Evolutionary conservation across 2,113 vertebrate species (phyloP).

Genomic region (Drymodes brunneopygia): DNA sequence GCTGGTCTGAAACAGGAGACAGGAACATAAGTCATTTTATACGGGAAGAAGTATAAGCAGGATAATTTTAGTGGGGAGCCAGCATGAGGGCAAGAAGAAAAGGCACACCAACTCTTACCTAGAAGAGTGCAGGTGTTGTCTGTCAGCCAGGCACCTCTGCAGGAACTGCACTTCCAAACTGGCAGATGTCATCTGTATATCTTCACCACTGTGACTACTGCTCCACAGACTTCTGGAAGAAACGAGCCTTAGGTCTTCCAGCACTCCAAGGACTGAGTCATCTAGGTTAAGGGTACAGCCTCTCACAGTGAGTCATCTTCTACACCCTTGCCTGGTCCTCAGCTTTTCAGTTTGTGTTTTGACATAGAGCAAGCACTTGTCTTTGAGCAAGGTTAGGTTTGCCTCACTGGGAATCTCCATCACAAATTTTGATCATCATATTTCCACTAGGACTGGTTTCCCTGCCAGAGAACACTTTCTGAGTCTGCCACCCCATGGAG

Average conservation of each 20-base stretch:
- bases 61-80: not conserved
- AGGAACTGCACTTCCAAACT: not conserved
- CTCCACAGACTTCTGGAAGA: not conserved
- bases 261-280: not conserved
- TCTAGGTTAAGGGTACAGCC: not conserved
- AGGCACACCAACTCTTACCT: not conserved
- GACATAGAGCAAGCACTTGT: not conserved
- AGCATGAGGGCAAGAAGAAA: not conserved
- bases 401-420: not conserved
- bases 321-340: not conserved
- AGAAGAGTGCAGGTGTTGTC: rapidly evolving
- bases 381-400: not conserved
- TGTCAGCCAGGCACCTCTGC: not conserved
- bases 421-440: not conserved
- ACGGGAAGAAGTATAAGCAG: not conserved
- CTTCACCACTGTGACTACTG: not conserved
- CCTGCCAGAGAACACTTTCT: not conserved
- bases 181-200: not conserved
- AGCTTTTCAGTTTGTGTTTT: not conserved
- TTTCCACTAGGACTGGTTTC: not conserved
- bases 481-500: not conserved
- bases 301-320: not conserved
- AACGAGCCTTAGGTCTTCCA: not conserved
- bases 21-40: not conserved
- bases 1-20: not conserved